Evolutionary conservation across 2,797 vertebrate genomes (phyloP), one percentile per base, ranked within the genome.

Genomic region (Triplophysa bombifrons): DNA sequence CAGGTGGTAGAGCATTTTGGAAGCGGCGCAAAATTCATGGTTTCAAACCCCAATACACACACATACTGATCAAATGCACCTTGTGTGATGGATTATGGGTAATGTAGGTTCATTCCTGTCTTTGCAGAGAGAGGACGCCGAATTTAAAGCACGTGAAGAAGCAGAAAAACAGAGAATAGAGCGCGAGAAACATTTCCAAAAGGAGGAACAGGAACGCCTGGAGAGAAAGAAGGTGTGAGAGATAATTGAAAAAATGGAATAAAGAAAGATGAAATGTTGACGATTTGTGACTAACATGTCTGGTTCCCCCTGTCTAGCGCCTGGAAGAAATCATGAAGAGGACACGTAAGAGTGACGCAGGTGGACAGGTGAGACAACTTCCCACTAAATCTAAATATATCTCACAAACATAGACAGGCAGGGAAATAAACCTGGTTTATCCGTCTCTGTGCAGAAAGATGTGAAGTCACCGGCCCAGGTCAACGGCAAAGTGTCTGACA

Each of bases 281-380:
- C 74, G 13, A 55, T 68, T 41, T 55, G 25, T 84, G n/a, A 27
- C 22, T 76, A 56, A 76, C 55, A 7, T 83, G 13, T 81, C 38
- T 87, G 58, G 87, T 66, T 63, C 80, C 65, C 1, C 22, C 34
- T 71, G 50, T 77, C 4, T 92, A 99, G 98, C 96, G 97, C 64
- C 94, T 99, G 16, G 97, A 99, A 81, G 96, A 98, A 90, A 99
- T 99, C 84, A 99, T 99, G 98, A 98, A 98, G 92, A 95, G 98
- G 88, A 99, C 98, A 0, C 94, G 98, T 53, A 99, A 95, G 83
- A 95, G 96, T 0, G 97, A 98, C 0, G 80, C 88, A 3, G 91
- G 91, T 0, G 96, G 96, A 69, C 97, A 96, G 95, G 97, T 96
- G 16, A 1, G 88, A 13, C 70, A 34, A 8, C 60, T 58, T 44